Conservation (phyloP, 2,888 invertebrate genomes). For the Poecilus cupreus region DNA sequence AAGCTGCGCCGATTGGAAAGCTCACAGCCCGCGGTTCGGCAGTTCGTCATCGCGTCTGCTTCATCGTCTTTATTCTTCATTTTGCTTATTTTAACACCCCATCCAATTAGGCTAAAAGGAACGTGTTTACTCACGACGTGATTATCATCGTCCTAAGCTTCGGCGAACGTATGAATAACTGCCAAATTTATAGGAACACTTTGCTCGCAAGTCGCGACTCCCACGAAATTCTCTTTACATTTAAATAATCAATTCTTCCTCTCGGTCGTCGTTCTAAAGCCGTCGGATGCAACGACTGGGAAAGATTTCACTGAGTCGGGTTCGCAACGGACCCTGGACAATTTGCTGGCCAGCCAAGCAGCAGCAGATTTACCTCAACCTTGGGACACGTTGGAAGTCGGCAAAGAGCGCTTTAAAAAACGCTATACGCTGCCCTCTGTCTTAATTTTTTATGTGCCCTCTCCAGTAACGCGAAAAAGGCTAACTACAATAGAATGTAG, state of each 20-base stretch:
- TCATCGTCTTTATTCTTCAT: constrained; percentile 38
- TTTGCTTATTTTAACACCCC: constrained; percentile 53
- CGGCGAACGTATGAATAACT: constrained; percentile 42
- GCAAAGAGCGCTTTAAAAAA: too few species aligned
- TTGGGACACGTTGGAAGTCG: not conserved
- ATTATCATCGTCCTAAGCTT: constrained; percentile 39
- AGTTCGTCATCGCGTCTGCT: constrained; percentile 4
- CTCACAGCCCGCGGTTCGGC: not conserved
- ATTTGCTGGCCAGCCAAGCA: constrained; percentile 11
- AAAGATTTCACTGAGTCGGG: constrained; percentile 6
- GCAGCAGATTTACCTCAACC: constrained; percentile 10
- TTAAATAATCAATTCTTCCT: constrained; percentile 47
- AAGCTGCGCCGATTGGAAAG: too few species aligned
- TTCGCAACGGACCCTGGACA: constrained; percentile 12
- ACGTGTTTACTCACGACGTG: constrained; percentile 51
- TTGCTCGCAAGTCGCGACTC: not conserved
- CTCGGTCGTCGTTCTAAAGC: not conserved
- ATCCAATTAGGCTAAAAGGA: constrained; percentile 49
- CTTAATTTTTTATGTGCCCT: too few species aligned
- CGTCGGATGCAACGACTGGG: not conserved
- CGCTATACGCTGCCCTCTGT: too few species aligned
- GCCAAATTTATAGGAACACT: constrained; percentile 47
- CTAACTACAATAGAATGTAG: too few species aligned
- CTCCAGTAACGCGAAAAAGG: too few species aligned
- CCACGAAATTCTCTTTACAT: constrained; percentile 36